Evolutionary conservation across 2,888 invertebrate genomes (phyloP).

Genomic region (Eupelmus urozonus): DNA sequence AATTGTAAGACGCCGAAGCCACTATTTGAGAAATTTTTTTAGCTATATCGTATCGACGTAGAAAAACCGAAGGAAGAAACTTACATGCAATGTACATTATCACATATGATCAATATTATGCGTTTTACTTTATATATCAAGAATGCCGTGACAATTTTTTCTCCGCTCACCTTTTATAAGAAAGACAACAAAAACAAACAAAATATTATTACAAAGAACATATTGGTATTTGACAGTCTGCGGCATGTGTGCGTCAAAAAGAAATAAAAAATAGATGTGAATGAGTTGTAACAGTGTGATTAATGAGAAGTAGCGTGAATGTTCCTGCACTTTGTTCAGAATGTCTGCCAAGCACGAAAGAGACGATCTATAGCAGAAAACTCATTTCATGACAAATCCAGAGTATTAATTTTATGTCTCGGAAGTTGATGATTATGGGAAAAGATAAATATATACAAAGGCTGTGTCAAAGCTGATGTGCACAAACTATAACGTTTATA

Average conservation of each 20-base stretch:
- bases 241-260: conserved; percentile 14
- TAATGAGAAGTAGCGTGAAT: conserved; percentile 18
- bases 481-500: conserved; percentile 26
- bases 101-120: conserved; percentile 68
- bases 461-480: conserved; percentile 27
- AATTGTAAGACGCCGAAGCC: conserved; percentile 62
- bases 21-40: conserved; percentile 65
- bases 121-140: conserved; percentile 68
- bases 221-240: conserved; percentile 32
- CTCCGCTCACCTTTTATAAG: conserved; percentile 64
- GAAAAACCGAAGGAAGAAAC: conserved; percentile 64
- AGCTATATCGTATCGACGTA: conserved; percentile 70
- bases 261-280: conserved; percentile 8
- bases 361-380: conserved; percentile 54
- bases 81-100: conserved; percentile 72
- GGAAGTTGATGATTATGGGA: neutral
- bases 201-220: conserved; percentile 23
- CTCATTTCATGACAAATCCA: conserved; percentile 24
- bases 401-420: conserved; percentile 29
- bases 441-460: conserved; percentile 11
- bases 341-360: conserved; percentile 30
- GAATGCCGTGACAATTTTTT: conserved; percentile 64
- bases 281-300: conserved; percentile 5
- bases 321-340: conserved; percentile 28
- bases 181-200: conserved; percentile 50